These are phyloP conservation scores for Pyxicephalus adspersus DNA, from an alignment of 2,113 vertebrate genomes.

Conservation along the genomic window DNA sequence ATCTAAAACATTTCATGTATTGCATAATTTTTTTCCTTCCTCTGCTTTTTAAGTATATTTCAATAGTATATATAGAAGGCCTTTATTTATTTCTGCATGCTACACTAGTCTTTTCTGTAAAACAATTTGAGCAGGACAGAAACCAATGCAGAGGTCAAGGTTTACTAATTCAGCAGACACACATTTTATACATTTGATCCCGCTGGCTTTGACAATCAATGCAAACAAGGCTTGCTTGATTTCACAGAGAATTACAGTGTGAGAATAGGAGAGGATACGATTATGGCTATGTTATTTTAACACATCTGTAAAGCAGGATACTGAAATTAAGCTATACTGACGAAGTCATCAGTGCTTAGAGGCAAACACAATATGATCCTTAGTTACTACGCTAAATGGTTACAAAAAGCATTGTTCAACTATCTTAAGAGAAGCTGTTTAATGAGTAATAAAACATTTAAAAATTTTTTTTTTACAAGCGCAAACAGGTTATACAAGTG, in stretches of 20 bases:
- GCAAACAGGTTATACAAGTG: too few species aligned
- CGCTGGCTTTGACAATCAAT: constrained; percentile 21
- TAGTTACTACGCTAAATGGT: not conserved
- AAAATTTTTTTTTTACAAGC: too few species aligned
- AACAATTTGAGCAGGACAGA: not conserved
- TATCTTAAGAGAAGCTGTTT: too few species aligned
- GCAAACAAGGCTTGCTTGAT: not conserved
- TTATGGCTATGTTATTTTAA: constrained; percentile 7
- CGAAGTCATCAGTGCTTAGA: not conserved
- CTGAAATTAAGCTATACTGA: constrained; percentile 8
- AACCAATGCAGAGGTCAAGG: not conserved
- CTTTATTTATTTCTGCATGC: too few species aligned
- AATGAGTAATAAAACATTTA: too few species aligned
- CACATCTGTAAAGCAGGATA: constrained; percentile 4
- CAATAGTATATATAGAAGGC: too few species aligned
- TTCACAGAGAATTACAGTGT: constrained; percentile 29
- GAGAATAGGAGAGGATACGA: not conserved
- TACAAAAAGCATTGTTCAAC: too few species aligned
- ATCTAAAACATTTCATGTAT: too few species aligned
- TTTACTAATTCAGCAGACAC: constrained; percentile 8
- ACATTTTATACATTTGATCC: constrained; percentile 23
- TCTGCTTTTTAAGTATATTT: too few species aligned
- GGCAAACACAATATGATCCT: not conserved
- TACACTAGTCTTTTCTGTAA: not conserved
- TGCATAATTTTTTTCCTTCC: too few species aligned